Base-by-base conservation (phyloP, 2,797 vertebrate genomes). In the Gallirallus australis region DNA sequence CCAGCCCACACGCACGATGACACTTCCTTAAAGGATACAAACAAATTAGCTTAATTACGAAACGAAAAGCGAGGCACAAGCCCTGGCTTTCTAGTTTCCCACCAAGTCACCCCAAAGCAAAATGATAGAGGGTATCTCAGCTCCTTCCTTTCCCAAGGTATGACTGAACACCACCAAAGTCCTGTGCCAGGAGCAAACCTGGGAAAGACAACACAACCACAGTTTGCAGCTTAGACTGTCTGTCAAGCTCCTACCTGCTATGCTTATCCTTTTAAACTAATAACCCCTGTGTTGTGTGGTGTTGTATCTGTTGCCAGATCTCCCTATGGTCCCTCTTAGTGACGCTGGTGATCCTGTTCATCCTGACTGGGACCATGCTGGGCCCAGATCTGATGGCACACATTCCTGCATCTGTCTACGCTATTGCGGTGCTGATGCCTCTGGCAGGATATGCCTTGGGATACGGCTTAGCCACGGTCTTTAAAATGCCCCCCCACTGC, bases 261-360 rank as follows among this genome's bases (percentile, higher is more conserved):
- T 12, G 40, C 17, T 85, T 53, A 27, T 35, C 35, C 56, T 56
- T 82, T 52, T 19, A 63, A 93, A 82, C 18, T 33, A 61, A 57
- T 50, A 52, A 35, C 20, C 48, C 21, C 21, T 2, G 1, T 31
- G 35, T 15, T 64, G 18, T 84, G 81, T 76, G 23, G 78, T 56
- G 9, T 24, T 48, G n/a, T 66, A 18, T 70, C 89, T 93, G 39
- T 94, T 83, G 31, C 96, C 91, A 99, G 99, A 98, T 99, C 30
- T 99, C 99, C 59, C 97, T 99, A 91, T 99, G 99, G 99, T 99
- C 99, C 64, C 98, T 99, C 94, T 97, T 99, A 65, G 96, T 99
- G 96, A 99, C 99, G 14, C 98, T 99, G 31, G 96, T 99, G 91
- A 93, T 99, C 96, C 99, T 99, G 82, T 99, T 99, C 98, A 99